Evolutionary conservation across 2,888 invertebrate species (phyloP).

Genomic region (Drosophila falleni): DNA sequence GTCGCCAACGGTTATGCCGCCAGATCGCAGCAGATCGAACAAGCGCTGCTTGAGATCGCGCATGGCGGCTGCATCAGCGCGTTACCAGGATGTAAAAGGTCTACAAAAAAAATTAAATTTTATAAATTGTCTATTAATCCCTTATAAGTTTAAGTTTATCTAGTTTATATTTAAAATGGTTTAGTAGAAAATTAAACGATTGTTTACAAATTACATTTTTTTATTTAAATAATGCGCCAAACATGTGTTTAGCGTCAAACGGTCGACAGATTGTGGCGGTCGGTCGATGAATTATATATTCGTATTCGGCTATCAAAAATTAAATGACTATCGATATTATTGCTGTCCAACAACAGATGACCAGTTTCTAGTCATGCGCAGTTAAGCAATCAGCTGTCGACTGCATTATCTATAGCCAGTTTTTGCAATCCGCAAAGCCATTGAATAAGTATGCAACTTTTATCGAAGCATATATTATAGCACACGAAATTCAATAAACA

Average conservation of each 20-base stretch:
- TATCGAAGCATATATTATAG: neutral
- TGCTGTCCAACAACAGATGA: neutral
- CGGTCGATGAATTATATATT: neutral
- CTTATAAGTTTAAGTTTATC: neutral
- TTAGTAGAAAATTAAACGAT: neutral
- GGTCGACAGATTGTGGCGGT: neutral
- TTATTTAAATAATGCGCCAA: neutral
- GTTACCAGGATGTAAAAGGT: constrained; percentile 2
- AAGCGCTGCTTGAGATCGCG: constrained; percentile 85
- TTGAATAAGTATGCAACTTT: neutral
- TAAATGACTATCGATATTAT: neutral
- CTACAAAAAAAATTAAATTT: constrained; percentile 29
- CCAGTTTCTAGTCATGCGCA: neutral
- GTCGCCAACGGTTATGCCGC: constrained; percentile 71
- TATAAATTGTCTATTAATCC: neutral
- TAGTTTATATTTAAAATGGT: neutral
- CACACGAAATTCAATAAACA: too few relatives aligned
- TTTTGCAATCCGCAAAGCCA: neutral
- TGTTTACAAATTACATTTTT: neutral
- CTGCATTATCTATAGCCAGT: too few relatives aligned
- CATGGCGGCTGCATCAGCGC: constrained; percentile 69
- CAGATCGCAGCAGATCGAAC: constrained; percentile 83
- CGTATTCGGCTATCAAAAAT: too few relatives aligned
- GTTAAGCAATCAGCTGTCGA: constrained; percentile 17
- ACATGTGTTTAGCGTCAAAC: neutral